A percentile compares a stretch with the other conserved stretches of the same genome.
These are phyloP conservation scores for Cuculus canorus DNA, from an alignment of 2,797 vertebrate genomes.

Conservation along the genomic window DNA sequence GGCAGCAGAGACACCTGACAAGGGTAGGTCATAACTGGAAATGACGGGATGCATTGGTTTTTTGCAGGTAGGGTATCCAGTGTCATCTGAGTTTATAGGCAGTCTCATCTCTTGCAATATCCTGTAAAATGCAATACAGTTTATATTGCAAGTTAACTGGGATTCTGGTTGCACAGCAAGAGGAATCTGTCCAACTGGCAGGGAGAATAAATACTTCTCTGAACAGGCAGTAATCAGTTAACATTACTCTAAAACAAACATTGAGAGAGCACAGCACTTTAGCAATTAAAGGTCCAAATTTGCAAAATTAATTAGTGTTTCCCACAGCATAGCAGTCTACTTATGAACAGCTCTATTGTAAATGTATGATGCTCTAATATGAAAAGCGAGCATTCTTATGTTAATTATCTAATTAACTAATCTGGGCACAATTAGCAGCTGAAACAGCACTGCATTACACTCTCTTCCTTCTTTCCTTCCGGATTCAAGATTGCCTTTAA, in stretches of 20 bases:
- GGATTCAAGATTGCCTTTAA: slow-evolving; percentile 55
- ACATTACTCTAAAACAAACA: slow-evolving; percentile 59
- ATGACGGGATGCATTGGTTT: not conserved
- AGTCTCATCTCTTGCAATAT: not conserved
- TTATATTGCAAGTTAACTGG: slow-evolving; percentile 11
- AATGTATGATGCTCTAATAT: slow-evolving; percentile 68
- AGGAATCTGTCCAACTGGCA: slow-evolving; percentile 60
- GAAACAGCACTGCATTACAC: slow-evolving; percentile 54
- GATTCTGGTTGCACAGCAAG: slow-evolving; percentile 23
- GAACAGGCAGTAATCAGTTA: slow-evolving; percentile 47
- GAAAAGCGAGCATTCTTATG: slow-evolving; percentile 70
- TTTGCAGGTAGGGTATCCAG: not conserved
- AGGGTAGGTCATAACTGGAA: not conserved
- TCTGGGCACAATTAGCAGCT: slow-evolving; percentile 68
- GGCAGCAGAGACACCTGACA: not conserved
- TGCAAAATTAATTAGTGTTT: slow-evolving; percentile 76
- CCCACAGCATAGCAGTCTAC: slow-evolving; percentile 56
- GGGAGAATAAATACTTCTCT: slow-evolving; percentile 54
- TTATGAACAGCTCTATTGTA: slow-evolving; percentile 70
- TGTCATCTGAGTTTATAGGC: not conserved
- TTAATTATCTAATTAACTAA: slow-evolving; percentile 75
- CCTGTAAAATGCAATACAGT: not conserved
- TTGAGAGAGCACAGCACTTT: slow-evolving; percentile 60
- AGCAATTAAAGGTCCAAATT: slow-evolving; percentile 71
- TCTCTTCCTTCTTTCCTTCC: slow-evolving; percentile 55